phyloP scores from a whole-genome alignment of 1,140 invertebrate species.

The Carcinoscorpius rotundicauda region DNA sequence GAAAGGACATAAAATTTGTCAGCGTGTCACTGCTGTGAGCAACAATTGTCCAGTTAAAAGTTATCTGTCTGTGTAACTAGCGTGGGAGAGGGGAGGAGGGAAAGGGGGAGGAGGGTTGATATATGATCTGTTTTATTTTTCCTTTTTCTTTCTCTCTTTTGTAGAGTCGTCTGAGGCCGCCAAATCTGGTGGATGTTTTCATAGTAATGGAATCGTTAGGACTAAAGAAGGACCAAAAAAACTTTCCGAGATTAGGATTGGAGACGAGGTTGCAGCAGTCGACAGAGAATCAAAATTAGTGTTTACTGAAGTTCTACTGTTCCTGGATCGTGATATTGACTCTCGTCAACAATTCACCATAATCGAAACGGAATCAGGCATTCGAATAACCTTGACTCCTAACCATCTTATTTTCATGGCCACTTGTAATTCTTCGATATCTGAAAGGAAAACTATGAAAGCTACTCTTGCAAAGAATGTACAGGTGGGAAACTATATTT shows the following conservation, averaged over 20 bases:
- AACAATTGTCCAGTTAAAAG: no score
- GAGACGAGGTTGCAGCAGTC: constrained; percentile 65
- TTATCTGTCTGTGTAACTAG: no score
- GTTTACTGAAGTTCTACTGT: constrained; percentile 76
- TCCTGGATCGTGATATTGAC: constrained; percentile 61
- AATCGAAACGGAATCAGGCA: constrained; percentile 54
- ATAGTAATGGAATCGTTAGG: constrained; percentile 46
- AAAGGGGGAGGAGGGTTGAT: no score
- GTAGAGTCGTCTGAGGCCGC: constrained; percentile 79
- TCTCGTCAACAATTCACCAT: constrained; percentile 37
- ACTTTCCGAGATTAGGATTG: constrained; percentile 52
- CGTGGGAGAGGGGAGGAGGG: no score
- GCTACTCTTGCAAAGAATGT: constrained; percentile 47
- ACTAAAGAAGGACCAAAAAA: constrained; percentile 42
- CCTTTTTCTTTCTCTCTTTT: constrained; percentile 32
- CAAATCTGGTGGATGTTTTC: constrained; percentile 61
- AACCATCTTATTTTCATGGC: constrained; percentile 56
- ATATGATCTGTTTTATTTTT: no score
- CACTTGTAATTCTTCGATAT: not conserved
- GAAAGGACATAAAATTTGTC: no score
- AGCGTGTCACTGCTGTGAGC: no score
- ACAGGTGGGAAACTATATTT: constrained; percentile 37
- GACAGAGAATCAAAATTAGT: constrained; percentile 47
- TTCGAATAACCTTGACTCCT: constrained; percentile 61
- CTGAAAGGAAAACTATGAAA: not conserved